Evolutionary conservation across 1,140 invertebrate genomes (phyloP).

Genomic region (Lithobius niger): DNA sequence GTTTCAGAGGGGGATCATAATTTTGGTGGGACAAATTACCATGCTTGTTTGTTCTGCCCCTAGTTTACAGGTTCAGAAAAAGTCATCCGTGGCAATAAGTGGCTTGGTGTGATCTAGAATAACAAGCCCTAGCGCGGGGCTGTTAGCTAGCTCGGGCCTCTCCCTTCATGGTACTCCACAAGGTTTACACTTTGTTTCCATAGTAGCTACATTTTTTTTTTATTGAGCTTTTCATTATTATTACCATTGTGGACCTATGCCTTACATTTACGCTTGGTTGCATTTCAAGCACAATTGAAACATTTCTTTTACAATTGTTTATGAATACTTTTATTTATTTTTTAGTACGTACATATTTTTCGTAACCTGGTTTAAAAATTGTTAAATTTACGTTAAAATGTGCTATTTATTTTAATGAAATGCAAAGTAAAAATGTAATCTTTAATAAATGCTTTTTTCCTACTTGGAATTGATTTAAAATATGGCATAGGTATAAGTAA

Average conservation of each 20-base stretch:
- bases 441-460: background rate
- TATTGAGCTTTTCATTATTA: conserved; percentile 1
- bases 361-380: background rate
- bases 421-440: background rate
- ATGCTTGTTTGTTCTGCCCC: conserved; percentile 8
- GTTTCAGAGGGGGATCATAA: too few relatives aligned
- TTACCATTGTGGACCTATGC: conserved; percentile 2
- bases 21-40: background rate
- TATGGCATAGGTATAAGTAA: too few relatives aligned
- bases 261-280: background rate
- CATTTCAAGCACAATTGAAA: background rate
- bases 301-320: background rate
- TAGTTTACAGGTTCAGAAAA: conserved; percentile 6
- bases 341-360: background rate
- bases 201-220: conserved; percentile 2
- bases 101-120: conserved; percentile 2
- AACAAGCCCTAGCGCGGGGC: conserved; percentile 5
- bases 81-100: conserved; percentile 7
- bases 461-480: background rate
- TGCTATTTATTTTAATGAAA: background rate
- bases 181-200: conserved; percentile 1
- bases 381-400: background rate
- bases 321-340: conserved; percentile 2
- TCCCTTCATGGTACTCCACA: conserved; percentile 4
- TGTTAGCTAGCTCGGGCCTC: conserved; percentile 10